These are phyloP conservation scores for Phaetusa simplex DNA, from an alignment of 2,113 vertebrate species.

Conservation along the genomic window DNA sequence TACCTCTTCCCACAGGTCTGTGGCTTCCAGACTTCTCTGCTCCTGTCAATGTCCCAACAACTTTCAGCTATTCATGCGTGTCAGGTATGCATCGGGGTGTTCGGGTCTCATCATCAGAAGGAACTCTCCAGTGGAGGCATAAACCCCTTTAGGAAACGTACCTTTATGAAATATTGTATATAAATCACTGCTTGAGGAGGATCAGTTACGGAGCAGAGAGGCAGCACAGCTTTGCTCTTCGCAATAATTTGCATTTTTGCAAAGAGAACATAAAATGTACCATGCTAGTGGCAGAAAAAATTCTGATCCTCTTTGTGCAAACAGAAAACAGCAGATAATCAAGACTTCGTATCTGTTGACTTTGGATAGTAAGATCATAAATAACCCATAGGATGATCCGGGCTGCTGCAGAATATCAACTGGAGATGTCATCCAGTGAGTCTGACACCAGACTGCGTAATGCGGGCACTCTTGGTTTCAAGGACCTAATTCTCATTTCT, in stretches of 20 bases:
- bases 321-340: not conserved
- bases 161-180: not conserved
- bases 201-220: not conserved
- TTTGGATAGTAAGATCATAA: not conserved
- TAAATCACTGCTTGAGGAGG: not conserved
- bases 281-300: fast-evolving
- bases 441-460: not conserved
- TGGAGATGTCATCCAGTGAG: not conserved
- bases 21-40: not conserved
- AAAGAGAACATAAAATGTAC: not conserved
- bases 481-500: not conserved
- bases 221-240: not conserved
- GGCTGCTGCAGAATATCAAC: not conserved
- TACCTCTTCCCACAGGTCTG: not conserved
- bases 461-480: not conserved
- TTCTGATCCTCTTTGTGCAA: not conserved
- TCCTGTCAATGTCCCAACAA: not conserved
- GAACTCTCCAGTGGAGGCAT: not conserved
- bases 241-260: not conserved
- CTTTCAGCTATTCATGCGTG: fast-evolving
- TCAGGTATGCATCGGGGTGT: too few species aligned
- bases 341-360: not conserved
- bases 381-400: not conserved
- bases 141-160: not conserved
- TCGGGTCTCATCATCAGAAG: not conserved